phyloP scores from a whole-genome alignment of 2,797 vertebrate species.

The Rhabdomys pumilio region DNA sequence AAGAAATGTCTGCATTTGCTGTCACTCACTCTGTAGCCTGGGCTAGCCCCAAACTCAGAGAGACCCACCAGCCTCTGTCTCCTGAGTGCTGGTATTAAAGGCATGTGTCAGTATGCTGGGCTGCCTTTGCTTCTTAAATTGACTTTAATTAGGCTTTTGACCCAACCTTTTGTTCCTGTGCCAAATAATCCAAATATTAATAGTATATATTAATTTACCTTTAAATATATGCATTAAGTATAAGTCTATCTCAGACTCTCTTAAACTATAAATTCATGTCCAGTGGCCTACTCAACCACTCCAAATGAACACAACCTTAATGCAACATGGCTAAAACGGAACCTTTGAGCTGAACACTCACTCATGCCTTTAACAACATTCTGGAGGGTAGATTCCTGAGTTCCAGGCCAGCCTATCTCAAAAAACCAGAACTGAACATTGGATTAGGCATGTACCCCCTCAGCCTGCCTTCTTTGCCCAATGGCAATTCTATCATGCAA shows the following conservation, averaged over 20 bases:
- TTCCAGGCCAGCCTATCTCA: not conserved
- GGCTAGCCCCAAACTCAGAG: not conserved
- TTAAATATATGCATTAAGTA: not conserved
- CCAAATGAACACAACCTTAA: not conserved
- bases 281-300: not conserved
- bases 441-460: not conserved
- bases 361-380: not conserved
- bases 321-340: not conserved
- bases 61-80: not conserved
- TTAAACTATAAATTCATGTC: not conserved
- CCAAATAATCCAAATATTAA: not conserved
- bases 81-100: not conserved
- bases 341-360: not conserved
- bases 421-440: not conserved
- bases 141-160: not conserved
- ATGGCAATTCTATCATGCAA: not conserved
- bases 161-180: not conserved
- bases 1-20: not conserved
- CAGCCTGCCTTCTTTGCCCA: not conserved
- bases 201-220: not conserved
- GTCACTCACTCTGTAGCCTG: not conserved
- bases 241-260: not conserved
- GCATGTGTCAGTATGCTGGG: not conserved
- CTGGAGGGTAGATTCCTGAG: not conserved
- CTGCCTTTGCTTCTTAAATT: not conserved